These are phyloP conservation scores for Diplodus sargus DNA, from an alignment of 2,797 vertebrate genomes.

Conservation along the genomic window DNA sequence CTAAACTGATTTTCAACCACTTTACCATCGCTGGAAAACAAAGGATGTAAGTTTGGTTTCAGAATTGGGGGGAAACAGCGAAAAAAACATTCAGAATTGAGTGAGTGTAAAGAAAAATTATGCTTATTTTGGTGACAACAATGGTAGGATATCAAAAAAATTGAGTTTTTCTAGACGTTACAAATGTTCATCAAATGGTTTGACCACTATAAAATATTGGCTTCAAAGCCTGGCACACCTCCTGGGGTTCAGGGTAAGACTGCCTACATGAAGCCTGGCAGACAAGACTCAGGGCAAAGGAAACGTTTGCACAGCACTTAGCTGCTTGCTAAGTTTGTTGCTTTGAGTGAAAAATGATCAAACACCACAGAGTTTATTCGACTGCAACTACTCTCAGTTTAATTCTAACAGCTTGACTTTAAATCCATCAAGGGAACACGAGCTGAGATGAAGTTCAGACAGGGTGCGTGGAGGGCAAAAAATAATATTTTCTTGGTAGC, in stretches of 20 bases:
- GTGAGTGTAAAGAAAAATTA: not conserved
- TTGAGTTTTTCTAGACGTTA: not conserved
- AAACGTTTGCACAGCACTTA: not conserved
- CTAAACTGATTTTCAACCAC: not conserved
- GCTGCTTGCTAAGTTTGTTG: not conserved
- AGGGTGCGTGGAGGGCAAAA: conserved; percentile 13
- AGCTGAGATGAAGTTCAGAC: conserved; percentile 39
- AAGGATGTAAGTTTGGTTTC: not conserved
- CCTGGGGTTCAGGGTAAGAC: not conserved
- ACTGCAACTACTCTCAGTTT: conserved; percentile 1
- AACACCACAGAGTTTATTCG: not conserved
- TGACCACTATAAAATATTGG: no score
- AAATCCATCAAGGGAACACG: conserved; percentile 9
- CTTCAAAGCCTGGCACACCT: no score
- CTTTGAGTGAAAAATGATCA: not conserved
- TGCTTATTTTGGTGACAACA: not conserved
- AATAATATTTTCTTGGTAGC: conserved; percentile 20
- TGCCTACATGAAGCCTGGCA: not conserved
- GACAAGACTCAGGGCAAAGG: not conserved
- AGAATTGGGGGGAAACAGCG: not conserved
- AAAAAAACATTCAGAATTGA: not conserved
- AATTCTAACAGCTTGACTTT: conserved; percentile 13
- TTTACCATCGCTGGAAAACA: no score
- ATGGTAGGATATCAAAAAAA: not conserved
- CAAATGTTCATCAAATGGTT: no score